phyloP scores from a whole-genome alignment of 2,888 invertebrate genomes.

The Petrolisthes cinctipes region DNA sequence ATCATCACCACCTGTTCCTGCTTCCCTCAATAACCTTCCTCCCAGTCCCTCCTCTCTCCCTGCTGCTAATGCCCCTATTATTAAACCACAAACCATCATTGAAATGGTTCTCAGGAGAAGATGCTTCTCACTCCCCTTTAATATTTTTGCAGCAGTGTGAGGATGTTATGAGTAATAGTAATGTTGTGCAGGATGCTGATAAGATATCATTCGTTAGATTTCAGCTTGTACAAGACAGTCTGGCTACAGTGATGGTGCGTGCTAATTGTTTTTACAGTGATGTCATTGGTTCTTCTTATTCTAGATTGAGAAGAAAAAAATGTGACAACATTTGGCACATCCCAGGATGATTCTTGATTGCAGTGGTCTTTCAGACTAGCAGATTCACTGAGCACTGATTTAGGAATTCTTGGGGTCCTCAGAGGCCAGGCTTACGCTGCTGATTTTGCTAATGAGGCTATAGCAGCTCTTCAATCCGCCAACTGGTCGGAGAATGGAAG shows the following conservation, averaged over 20 bases:
- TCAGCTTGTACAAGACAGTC: background rate
- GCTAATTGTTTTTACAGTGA: background rate
- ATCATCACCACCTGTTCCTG: too few relatives aligned
- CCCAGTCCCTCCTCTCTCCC: too few relatives aligned
- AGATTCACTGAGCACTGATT: background rate
- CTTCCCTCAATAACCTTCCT: too few relatives aligned
- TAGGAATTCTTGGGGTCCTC: background rate
- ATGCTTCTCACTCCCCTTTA: background rate
- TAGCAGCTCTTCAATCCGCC: background rate
- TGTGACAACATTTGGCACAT: background rate
- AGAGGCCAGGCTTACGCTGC: background rate
- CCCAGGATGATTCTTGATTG: background rate
- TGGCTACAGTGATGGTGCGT: background rate
- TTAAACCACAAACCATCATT: too few relatives aligned
- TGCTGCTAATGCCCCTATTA: too few relatives aligned
- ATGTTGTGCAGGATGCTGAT: background rate
- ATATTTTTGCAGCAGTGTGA: background rate
- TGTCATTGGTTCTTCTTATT: background rate
- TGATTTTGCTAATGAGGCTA: background rate
- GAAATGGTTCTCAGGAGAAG: background rate
- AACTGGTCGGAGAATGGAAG: background rate
- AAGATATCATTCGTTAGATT: background rate
- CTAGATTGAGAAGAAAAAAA: background rate
- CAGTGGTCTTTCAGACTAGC: background rate
- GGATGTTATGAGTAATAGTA: constrained; percentile 2